phyloP scores from a whole-genome alignment of 2,797 vertebrate genomes.

The Lepilemur ruficaudatus region DNA sequence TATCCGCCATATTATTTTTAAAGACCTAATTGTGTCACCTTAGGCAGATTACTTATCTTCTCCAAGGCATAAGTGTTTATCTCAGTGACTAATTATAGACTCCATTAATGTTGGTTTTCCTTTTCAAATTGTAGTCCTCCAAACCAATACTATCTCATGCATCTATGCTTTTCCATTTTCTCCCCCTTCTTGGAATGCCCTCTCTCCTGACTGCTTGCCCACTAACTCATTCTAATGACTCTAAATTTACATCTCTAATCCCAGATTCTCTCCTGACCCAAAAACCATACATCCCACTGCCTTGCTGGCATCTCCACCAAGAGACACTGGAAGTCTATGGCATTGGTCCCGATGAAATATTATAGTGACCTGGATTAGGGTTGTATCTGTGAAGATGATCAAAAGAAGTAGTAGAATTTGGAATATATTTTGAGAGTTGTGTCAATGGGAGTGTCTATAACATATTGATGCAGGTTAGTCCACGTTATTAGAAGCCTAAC shows the following conservation, averaged over 20 bases:
- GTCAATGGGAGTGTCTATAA: background rate
- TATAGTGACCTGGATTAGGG: background rate
- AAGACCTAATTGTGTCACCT: background rate
- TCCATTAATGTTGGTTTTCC: background rate
- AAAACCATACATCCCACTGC: background rate
- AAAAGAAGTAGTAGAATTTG: background rate
- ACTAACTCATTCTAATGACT: background rate
- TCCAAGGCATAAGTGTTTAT: background rate
- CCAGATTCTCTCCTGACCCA: background rate
- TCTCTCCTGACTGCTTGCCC: background rate
- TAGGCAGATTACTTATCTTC: background rate
- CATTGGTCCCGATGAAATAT: background rate
- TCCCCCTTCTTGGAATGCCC: background rate
- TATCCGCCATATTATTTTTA: background rate
- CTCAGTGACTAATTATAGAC: background rate
- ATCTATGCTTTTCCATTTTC: background rate
- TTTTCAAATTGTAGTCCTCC: background rate
- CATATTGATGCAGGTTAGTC: background rate
- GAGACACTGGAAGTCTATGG: background rate
- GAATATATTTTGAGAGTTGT: background rate
- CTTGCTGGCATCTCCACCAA: background rate
- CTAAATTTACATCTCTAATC: background rate
- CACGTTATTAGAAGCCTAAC: background rate
- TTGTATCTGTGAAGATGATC: background rate
- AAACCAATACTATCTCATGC: background rate